Percentiles rank a stretch among this genome's conserved stretches.
Conservation (phyloP, 2,113 vertebrate species). For the Taurulus bubalis region DNA sequence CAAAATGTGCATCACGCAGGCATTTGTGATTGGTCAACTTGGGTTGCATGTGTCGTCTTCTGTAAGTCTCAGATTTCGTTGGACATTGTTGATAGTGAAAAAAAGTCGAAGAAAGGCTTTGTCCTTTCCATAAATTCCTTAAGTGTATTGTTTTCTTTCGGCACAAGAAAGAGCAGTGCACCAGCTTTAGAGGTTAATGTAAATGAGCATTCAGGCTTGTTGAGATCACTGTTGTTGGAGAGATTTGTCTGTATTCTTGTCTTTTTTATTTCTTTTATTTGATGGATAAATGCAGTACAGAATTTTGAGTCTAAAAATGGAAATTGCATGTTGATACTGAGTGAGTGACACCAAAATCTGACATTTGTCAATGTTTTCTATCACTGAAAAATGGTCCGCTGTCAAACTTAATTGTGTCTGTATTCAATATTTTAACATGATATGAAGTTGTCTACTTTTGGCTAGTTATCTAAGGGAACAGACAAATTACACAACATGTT, state of each 20-base stretch:
- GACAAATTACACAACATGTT: neutral
- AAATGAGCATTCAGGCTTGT: neutral
- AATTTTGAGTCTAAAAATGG: neutral
- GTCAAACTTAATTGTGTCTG: neutral
- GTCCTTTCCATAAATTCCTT: too few relatives aligned
- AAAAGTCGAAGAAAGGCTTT: neutral
- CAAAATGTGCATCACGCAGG: neutral
- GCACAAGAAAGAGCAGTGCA: too few relatives aligned
- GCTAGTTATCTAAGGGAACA: neutral
- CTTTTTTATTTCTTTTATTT: neutral
- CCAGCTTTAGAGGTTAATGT: neutral
- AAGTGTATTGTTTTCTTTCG: too few relatives aligned
- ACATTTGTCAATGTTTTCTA: neutral
- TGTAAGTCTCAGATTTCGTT: neutral
- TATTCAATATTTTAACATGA: neutral
- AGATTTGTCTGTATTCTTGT: neutral
- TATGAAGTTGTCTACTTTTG: neutral
- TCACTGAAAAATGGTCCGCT: neutral
- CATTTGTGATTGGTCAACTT: neutral
- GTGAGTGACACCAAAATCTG: neutral
- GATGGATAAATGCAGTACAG: neutral
- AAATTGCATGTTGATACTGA: neutral
- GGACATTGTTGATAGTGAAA: neutral
- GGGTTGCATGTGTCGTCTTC: neutral
- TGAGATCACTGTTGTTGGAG: slow-evolving; percentile 5